phyloP scores from a whole-genome alignment of 2,797 vertebrate species.

The Picus viridis region DNA sequence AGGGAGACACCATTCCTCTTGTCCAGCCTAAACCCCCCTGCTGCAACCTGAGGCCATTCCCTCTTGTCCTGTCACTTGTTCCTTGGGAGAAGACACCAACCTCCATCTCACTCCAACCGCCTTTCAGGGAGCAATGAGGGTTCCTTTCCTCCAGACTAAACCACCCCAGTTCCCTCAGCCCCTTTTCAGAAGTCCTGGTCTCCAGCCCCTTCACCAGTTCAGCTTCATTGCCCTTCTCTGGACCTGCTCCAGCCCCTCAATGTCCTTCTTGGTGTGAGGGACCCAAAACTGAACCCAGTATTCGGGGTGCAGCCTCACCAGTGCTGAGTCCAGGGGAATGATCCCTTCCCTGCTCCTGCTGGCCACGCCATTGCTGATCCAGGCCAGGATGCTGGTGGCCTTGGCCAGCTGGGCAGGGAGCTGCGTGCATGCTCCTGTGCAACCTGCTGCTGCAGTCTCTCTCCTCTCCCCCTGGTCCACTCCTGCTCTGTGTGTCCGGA shows the following conservation, averaged over 20 bases:
- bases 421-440: neutral
- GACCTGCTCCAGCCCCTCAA: neutral
- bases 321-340: neutral
- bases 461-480: neutral
- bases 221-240: neutral
- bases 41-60: neutral
- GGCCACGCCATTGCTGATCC: neutral
- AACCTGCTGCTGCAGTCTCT: neutral
- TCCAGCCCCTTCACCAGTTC: neutral
- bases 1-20: neutral
- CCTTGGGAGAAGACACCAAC: neutral
- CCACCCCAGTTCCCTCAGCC: neutral
- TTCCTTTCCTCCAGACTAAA: neutral
- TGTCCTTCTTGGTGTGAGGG: neutral
- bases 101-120: neutral
- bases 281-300: neutral
- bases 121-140: neutral
- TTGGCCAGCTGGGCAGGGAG: neutral
- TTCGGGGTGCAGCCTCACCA: neutral
- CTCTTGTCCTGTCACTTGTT: neutral
- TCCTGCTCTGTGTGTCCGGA: rapidly evolving
- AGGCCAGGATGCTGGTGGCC: neutral
- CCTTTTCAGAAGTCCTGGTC: no score
- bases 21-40: neutral
- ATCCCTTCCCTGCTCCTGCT: neutral